A percentile compares a stretch with the other conserved stretches of the same genome.
Conservation (phyloP, 1,140 invertebrate genomes). For the Trachelipus rathkii region DNA sequence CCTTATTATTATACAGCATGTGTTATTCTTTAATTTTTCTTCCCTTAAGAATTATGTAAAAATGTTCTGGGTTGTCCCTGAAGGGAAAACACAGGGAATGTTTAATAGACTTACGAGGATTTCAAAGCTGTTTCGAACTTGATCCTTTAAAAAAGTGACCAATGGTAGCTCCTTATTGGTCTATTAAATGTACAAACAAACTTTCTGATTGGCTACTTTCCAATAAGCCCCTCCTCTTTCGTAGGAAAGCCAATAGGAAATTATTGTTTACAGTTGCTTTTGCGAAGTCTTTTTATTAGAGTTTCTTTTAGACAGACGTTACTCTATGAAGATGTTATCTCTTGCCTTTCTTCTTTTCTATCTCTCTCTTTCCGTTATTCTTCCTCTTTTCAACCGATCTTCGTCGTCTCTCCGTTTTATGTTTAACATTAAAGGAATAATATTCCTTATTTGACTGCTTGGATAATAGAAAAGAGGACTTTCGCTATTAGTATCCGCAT, state of each 20-base stretch:
- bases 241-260: not conserved
- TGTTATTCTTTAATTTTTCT: conserved; percentile 14
- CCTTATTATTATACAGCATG: not conserved
- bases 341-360: not conserved
- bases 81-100: not conserved
- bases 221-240: not conserved
- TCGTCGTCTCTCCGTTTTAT: not conserved
- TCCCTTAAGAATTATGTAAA: conserved; percentile 10
- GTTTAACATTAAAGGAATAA: conserved; percentile 7
- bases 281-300: not conserved
- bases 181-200: not conserved
- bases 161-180: not conserved
- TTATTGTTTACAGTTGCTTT: conserved; percentile 5
- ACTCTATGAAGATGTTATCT: conserved; percentile 7
- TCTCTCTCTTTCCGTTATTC: too few species aligned
- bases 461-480: conserved; percentile 12
- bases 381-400: not conserved
- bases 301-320: conserved; percentile 7
- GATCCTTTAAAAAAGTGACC: conserved; percentile 10
- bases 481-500: conserved; percentile 7
- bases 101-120: conserved; percentile 10
- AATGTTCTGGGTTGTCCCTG: conserved; percentile 3
- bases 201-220: not conserved
- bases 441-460: not conserved
- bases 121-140: conserved; percentile 7